Base-by-base conservation (phyloP, 2,797 vertebrate species). In the Thripadectes ignobilis region DNA sequence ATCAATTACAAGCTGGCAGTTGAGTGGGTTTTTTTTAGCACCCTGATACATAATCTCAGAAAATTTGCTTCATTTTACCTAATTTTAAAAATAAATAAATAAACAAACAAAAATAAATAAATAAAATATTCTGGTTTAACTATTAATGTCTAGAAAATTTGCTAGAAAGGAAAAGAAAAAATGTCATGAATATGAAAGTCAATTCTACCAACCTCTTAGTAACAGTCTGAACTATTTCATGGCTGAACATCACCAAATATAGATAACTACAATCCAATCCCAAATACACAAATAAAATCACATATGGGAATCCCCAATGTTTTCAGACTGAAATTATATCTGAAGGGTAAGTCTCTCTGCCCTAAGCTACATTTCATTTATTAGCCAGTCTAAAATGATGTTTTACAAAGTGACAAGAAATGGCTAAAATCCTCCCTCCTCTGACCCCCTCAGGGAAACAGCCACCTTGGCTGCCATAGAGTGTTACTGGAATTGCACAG, bases 351-450 rank as follows among this genome's bases (percentile, higher is more conserved):
- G 63, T 55, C 41, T 65, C 5, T 1, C 67, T 79, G 88, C 87
- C 88, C 94, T 95, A 87, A 97, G 95, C 77, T 96, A 88, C 63
- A 77, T 58, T 96, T 97, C 61, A 93, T 91, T 86, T 97, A 59
- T 96, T 95, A 96, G 69, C 55, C 41, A 93, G 52, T 89, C 36
- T 96, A 89, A 97, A 97, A 92, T 92, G 61, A 94, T 89, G 48
- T 43, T 69, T 97, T 94, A 86, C 52, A 96, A 95, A 84, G 85
- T 91, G 95, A 97, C 91, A 97, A 96, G 95, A 93, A 84, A 97
- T 90, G 93, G 96, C 92, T 97, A 95, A 97, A 97, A 97, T 97
- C 94, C 97, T 97, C 95, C 94, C 97, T 97, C 96, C 97, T 97
- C 92, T 96, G 90, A 97, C 74, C 34, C 93, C 97, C 92, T n/a